Evolutionary conservation across 2,113 vertebrate species (phyloP), one percentile per base, ranked within the genome.

Genomic region (Rhinolophus sinicus): DNA sequence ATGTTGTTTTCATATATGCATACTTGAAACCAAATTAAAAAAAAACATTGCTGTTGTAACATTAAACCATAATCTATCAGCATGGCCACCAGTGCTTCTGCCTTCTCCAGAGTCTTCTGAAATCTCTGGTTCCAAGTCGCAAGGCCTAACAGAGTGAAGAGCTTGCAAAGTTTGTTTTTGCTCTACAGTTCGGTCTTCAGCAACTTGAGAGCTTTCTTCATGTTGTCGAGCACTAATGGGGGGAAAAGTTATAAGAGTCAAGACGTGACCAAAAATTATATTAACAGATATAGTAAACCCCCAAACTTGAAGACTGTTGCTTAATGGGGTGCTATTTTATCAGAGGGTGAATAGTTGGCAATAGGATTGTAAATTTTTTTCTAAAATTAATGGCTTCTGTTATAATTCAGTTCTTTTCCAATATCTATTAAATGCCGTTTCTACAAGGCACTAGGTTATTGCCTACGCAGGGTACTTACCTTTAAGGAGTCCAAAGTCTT

Each of bases 121-220:
- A 77, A 73, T 92, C 96, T 95, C 87, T 91, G 89, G 76, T 80
- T 87, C 87, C 91, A 93, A 15, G 73, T 94, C 30, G 83, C 26
- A 22, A 72, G 75, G 30, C 50, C 82, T 4, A 40, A 35, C 77
- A 90, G 86, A 78, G 80, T 81, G 19, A 70, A 47, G 78, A 64
- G 88, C 58, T 93, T 76, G 70, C 2, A 96, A 85, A 38, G 67
- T 84, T 52, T 96, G 28, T 70, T 86, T 96, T 94, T 56, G 8
- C 78, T 85, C 98, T 98, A 99, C 96, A 99, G 76, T 95, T 99
- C 99, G n/a, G 98, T 99, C 98, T 99, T 99, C 90, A 99, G 97
- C 69, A 99, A 96, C 78, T 98, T 99, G 96, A 98, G 95, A 0
- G 99, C 99, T 98, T 99, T 99, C 97, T 98, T 98, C 99, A 99